Evolutionary conservation across 2,113 vertebrate species (phyloP), one percentile per base, ranked within the genome.

Genomic region (Arothron firmamentum): DNA sequence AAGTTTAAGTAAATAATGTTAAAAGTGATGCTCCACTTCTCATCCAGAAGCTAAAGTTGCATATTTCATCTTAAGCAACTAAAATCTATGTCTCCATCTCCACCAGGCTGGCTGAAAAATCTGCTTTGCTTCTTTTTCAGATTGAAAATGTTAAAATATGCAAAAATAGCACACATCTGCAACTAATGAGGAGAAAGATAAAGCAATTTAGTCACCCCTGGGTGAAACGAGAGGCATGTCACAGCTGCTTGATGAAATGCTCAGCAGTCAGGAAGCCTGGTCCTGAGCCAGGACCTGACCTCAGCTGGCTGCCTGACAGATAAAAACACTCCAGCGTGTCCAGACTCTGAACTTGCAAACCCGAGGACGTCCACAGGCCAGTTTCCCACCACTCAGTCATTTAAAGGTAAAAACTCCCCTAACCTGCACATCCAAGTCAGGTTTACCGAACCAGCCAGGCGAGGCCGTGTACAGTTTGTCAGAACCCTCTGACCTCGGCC

Each of bases 271-370:
- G 19, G 25, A 51, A 38, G 19, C 6, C 7, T 31, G 20, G 31
- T 58, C 19, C 9, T n/a, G 18, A 7, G 18, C n/a, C 25, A 31
- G 50, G 58, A 55, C 34, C 47, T 70, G 6, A 23, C 59, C 52
- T 72, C 56, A 58, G 52, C 60, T 21, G 70, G 66, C 70, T 45
- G 56, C 42, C 61, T 10, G 56, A 50, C 43, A 1, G 53, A 53
- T 28, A 67, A n/a, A 58, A 64, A 65, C 58, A 64, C 52, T 46
- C 1, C 19, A 15, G 23, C 48, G 45, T 66, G 55, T 78, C 52
- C 49, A 43, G 62, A 63, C 58, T 52, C 11, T 5, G n/a, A n/a
- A 34, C 1, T 11, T 46, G 21, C 41, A 11, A 59, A 55, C 28
- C 41, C 23, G 41, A 63, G 55, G 31, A 52, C 53, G 57, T 54